Evolutionary conservation across 2,113 vertebrate species (phyloP), one percentile per base, ranked within the genome.

Genomic region (Daboia siamensis): DNA sequence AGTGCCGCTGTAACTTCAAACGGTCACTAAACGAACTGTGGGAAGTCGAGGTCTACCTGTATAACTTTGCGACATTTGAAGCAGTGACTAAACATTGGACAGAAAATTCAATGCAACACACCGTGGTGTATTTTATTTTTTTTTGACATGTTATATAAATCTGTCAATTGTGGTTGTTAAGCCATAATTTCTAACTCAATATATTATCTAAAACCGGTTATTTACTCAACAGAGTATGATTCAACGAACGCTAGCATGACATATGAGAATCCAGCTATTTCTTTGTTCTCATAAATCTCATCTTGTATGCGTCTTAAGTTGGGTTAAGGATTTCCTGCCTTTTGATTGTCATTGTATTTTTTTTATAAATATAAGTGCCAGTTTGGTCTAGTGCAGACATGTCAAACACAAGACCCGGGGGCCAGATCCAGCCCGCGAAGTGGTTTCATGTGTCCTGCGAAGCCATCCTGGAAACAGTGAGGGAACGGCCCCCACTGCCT

Each of bases 271-370:
- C 15, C 69, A 80, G n/a, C 69, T 39, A 8, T 86, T 86, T 92
- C 11, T 23, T 20, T 93, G 55, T 87, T 23, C 44, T 51, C 29
- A 29, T n/a, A 90, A 80, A 59, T 0, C 0, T 0, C 0, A 0
- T 26, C n/a, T 69, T 69, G 26, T 69, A 2, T 10, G 7, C 3
- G 21, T 39, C 84, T 86, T 64, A 89, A 94, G 92, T 3, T 3
- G 33, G 21, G 6, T 39, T 0, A 2, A 74, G 26, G 89, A 52
- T 20, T 88, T 88, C 52, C 51, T 87, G 51, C 51, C 3, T 44
- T 55, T 33, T 4, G 5, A 39, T 51, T 15, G 46, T 55, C 48
- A 23, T 56, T 2, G 5, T 39, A 15, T 26, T 6, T 8, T 29
- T 64, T 0, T 0, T n/a, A n/a, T 69, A n/a, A 69, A 69, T 10